phyloP scores from a whole-genome alignment of 2,888 invertebrate genomes.

The Lomographa bimaculata region DNA sequence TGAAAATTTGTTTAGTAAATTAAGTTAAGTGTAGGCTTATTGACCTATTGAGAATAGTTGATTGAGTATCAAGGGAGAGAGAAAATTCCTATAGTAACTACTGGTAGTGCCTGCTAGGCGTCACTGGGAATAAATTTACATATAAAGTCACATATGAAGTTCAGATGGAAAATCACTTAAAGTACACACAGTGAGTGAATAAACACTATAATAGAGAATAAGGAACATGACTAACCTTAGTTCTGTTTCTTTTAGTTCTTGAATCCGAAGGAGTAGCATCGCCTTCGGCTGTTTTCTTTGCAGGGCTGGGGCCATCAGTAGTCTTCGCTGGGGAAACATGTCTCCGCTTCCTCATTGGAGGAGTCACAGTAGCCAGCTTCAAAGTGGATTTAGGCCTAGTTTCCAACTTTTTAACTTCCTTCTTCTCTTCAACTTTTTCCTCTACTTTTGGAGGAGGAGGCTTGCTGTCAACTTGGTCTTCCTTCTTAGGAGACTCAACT shows the following conservation, averaged over 20 bases:
- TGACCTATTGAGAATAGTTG: no score
- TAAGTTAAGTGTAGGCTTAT: no score
- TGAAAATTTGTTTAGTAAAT: no score
- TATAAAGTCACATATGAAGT: no score
- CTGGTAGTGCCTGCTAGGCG: no score
- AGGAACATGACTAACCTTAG: constrained; percentile 55
- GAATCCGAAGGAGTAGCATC: constrained; percentile 67
- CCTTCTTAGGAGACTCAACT: constrained; percentile 41
- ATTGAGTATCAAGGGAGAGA: no score
- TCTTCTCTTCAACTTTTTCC: constrained; percentile 57
- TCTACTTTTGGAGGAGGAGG: constrained; percentile 49
- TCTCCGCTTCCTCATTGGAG: constrained; percentile 81
- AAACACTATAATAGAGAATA: no score
- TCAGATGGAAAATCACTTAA: no score
- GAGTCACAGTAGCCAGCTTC: constrained; percentile 82
- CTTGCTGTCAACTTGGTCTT: constrained; percentile 34
- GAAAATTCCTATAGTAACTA: no score
- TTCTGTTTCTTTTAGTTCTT: constrained; percentile 72
- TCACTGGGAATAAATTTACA: no score
- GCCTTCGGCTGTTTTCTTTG: constrained; percentile 63
- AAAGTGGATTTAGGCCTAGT: constrained; percentile 74
- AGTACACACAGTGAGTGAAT: no score
- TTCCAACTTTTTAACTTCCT: constrained; percentile 60
- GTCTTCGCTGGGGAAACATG: constrained; percentile 71
- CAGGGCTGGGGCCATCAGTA: constrained; percentile 56